Conservation (phyloP, 2,797 vertebrate species). For the Aselliscus stoliczkanus region DNA sequence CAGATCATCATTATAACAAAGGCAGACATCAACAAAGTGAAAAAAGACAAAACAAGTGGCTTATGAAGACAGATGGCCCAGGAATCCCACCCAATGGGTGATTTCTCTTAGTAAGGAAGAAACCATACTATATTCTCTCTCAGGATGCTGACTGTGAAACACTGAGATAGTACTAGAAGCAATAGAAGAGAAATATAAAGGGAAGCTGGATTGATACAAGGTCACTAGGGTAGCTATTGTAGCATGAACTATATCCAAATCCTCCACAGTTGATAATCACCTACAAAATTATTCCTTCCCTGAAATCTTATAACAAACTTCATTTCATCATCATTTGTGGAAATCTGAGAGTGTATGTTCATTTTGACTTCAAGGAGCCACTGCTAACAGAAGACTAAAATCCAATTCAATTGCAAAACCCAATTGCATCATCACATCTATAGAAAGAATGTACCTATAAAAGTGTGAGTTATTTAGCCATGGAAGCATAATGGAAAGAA, state of each 20-base stretch:
- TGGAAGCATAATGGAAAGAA: not conserved
- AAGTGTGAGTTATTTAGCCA: not conserved
- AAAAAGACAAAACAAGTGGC: not conserved
- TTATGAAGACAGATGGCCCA: not conserved
- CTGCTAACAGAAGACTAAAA: not conserved
- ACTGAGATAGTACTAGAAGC: not conserved
- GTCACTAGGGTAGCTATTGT: not conserved
- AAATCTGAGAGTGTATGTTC: not conserved
- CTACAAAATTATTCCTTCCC: not conserved
- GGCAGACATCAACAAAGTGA: not conserved
- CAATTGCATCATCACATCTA: not conserved
- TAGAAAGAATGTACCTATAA: not conserved
- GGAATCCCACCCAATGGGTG: not conserved
- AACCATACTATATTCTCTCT: not conserved
- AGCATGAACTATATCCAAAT: not conserved
- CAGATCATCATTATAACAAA: not conserved
- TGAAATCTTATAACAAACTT: not conserved
- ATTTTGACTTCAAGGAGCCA: not conserved
- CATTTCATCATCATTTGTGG: not conserved
- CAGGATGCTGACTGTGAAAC: not conserved
- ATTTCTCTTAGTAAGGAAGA: not conserved
- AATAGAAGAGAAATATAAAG: not conserved
- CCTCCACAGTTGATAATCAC: not conserved
- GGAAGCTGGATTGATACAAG: not conserved
- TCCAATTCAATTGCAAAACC: not conserved